Evolutionary conservation across 2,888 invertebrate genomes (phyloP), one percentile per base, ranked within the genome.

Genomic region (Callyntrura guangdongensis): DNA sequence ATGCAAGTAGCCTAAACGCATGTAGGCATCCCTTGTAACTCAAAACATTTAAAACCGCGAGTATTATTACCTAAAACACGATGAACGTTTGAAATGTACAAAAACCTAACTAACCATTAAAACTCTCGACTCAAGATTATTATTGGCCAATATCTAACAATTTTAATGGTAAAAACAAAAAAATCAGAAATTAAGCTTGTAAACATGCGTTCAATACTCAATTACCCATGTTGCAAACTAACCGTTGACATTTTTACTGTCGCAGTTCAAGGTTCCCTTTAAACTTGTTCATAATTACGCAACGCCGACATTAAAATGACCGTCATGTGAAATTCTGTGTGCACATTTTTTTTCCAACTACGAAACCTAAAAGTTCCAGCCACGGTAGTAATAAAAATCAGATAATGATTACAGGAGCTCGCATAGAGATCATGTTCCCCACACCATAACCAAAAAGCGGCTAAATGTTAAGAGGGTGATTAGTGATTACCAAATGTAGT

Each of bases 1-100:
- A 72, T 72, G 45, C 17, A 74, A 47, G 20, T 36, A 36, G 36
- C 36, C 6, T 6, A 36, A 36, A 36, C 36, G 6, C 36, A 36
- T 36, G 36, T 36, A 36, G 6, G 36, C 6, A 36, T n/a, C n/a
- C n/a, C n/a, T n/a, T 2, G 36, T 36, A 36, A 4, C 6, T 36
- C 36, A 72, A 72, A 72, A 36, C 6, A 47, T 47, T 1, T 22
- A n/a, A 53, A 53, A 14, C 12, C 53, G 14, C 27, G 27, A 27
- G 27, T 20, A 20, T 12, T 74, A 12, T n/a, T 17, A 72, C n/a
- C 45, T 47, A 47, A 74, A 74, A 74, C 72, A 74, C 72, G 47
- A 74, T 47, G 45, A 47, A 47, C 47, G 47, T 11, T 0, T 49
- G 9, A 20, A 74, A 45, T 47, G 61, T 61, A 2, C 14, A 53